Evolutionary conservation across 2,797 vertebrate genomes (phyloP), one percentile per base, ranked within the genome.

Genomic region (Geotria australis): DNA sequence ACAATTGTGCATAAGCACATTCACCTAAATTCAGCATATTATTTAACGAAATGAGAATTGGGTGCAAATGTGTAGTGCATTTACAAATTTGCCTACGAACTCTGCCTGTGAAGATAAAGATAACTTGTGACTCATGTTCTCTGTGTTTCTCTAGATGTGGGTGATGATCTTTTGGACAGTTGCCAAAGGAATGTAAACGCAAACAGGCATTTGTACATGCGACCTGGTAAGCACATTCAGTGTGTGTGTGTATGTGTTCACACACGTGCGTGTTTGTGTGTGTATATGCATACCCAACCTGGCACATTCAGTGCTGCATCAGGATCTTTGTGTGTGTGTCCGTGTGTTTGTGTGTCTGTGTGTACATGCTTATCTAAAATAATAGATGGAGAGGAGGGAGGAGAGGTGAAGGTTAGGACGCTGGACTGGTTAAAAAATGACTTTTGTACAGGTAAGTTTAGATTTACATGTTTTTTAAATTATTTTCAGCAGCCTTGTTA

Each of bases 101-200:
- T 38, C 24, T 38, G 24, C 24, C 24, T 38, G 24, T 38, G n/a
- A n/a, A n/a, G n/a, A n/a, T n/a, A n/a, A n/a, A n/a, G n/a, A n/a
- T n/a, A n/a, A n/a, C n/a, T n/a, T n/a, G n/a, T n/a, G n/a, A n/a
- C n/a, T n/a, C n/a, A n/a, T n/a, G n/a, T 38, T 38, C 24, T 38
- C 24, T 24, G 24, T 38, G 24, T 38, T 38, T 24, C 38, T 38
- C 24, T 72, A 88, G 89, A 96, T 69, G 73, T 89, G 12, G 89
- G 89, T 45, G 71, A 78, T 46, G 89, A 96, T 65, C 77, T 96
- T 13, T 68, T 96, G 46, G 68, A 69, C 64, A 85, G 83, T 83
- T 94, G 88, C 64, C 69, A 77, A 59, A 76, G 66, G 60, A 96
- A 96, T 48, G 51, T 83, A 9, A 47, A 62, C 1, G 67, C 81